Percentiles rank a stretch among this genome's conserved stretches.
Conservation (phyloP, 2,113 vertebrate genomes). For the Anhinga anhinga region DNA sequence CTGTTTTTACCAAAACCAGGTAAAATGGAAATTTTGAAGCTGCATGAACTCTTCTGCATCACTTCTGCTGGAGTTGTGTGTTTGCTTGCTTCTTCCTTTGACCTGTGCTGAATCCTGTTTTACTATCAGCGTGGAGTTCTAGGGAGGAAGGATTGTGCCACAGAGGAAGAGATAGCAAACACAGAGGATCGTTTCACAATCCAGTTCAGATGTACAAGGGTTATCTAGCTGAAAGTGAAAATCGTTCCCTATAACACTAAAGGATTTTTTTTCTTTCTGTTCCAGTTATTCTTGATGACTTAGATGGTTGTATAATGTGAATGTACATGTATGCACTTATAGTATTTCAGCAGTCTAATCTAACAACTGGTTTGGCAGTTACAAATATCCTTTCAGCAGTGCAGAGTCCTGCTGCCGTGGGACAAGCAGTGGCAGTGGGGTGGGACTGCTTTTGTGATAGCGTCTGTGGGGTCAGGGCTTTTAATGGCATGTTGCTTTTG, state of each 20-base stretch:
- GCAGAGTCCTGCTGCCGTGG: neutral
- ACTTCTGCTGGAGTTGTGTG: neutral
- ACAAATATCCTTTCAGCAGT: neutral
- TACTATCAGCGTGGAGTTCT: neutral
- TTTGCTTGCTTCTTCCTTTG: neutral
- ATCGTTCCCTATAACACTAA: neutral
- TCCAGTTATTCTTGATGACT: neutral
- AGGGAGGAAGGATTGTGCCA: neutral
- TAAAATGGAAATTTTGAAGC: neutral
- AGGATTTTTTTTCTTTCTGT: neutral
- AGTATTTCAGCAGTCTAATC: neutral
- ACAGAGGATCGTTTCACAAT: neutral
- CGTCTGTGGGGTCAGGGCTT: neutral
- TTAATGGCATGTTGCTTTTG: neutral
- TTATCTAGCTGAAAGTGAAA: neutral
- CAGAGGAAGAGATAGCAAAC: neutral
- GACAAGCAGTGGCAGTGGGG: neutral
- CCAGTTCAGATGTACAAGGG: neutral
- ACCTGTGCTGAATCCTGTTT: neutral
- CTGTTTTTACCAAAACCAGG: rapidly evolving
- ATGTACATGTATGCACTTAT: neutral
- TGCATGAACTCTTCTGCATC: neutral
- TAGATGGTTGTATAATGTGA: neutral
- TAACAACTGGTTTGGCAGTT: neutral
- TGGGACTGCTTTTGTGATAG: neutral